Base-by-base conservation (phyloP, 2,113 vertebrate genomes). In the Microcebus tavaratra region DNA sequence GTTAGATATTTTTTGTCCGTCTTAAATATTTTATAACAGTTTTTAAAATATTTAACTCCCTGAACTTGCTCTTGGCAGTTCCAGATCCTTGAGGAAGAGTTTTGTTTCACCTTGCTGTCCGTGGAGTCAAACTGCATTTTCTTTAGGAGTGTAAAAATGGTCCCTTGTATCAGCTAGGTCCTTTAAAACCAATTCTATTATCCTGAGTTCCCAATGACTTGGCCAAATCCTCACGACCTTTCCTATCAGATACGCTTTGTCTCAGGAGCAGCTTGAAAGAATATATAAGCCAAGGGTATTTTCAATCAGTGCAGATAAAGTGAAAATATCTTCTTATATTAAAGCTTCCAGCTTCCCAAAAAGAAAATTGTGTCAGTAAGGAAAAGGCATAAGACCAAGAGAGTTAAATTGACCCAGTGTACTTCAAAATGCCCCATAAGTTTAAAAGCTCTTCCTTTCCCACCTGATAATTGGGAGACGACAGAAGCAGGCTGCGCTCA, bases 241-340 rank as follows among this genome's bases (percentile, higher is more conserved):
- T 92, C 85, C 79, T 53, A 90, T 45, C 59, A 76, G 34, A 63
- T 78, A 93, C 5, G 15, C 42, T 95, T 59, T 79, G 68, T 65
- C 45, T 72, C 8, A 61, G 73, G 39, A 97, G 34, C n/a, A 68
- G 11, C 75, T 83, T 95, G 34, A 89, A 78, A 95, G 42, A 82
- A 65, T 67, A 48, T 14, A 68, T 63, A 95, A 90, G 61, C 39
- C 78, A 93, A 93, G 18, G 21, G 10, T 94, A 93, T 73, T 90
- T 91, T 80, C 63, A 53, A 42, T 75, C 59, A 50, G n/a, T 68
- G 25, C 31, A 78, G 45, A 75, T 70, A 87, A 95, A 97, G 39
- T 78, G 82, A 96, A 96, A 97, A 65, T 61, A 90, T 50, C 27
- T 92, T 90, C 39, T 86, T 53, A 78, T 80, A 86, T 85, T 72